Evolutionary conservation across 2,113 vertebrate genomes (phyloP).

Genomic region (Pseudopodoces humilis): DNA sequence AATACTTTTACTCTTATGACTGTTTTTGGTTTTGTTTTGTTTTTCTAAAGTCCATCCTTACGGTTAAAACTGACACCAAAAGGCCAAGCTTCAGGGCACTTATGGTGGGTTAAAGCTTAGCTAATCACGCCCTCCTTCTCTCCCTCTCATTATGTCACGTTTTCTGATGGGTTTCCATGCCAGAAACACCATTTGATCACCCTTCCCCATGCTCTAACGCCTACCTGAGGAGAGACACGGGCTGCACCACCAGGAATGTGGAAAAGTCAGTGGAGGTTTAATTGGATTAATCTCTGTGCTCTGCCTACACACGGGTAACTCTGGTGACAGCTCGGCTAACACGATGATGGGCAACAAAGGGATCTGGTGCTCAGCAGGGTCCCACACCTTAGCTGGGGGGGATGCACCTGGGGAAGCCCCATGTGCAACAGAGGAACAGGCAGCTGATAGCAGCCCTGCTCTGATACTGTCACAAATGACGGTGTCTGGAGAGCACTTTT

Average conservation of each 20-base stretch:
- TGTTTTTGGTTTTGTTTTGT: not conserved
- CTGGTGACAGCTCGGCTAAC: slow-evolving; percentile 73
- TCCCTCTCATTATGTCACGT: not conserved
- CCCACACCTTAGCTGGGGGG: slow-evolving; percentile 76
- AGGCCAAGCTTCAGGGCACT: slow-evolving; percentile 27
- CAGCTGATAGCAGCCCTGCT: slow-evolving; percentile 57
- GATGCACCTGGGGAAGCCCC: slow-evolving; percentile 78
- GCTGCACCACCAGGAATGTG: slow-evolving; percentile 68
- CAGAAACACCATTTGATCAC: not conserved
- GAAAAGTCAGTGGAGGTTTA: slow-evolving; percentile 76
- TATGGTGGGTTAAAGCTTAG: not conserved
- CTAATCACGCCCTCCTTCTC: not conserved
- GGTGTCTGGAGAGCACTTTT: not conserved
- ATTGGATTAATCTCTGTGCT: slow-evolving; percentile 76
- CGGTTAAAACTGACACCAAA: not conserved
- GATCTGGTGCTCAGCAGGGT: slow-evolving; percentile 58
- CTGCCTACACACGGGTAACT: slow-evolving; percentile 44
- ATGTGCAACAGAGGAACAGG: slow-evolving; percentile 51
- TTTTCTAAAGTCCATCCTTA: not conserved
- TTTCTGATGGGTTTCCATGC: not conserved
- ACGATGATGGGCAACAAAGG: slow-evolving; percentile 66
- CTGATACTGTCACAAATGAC: slow-evolving; percentile 54
- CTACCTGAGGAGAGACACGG: not conserved
- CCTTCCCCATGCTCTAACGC: not conserved
- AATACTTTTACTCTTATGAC: not conserved